A percentile compares a stretch with the other conserved stretches of the same genome.
Evolutionary conservation across 2,113 vertebrate species (phyloP).

Genomic region (Motacilla alba): DNA sequence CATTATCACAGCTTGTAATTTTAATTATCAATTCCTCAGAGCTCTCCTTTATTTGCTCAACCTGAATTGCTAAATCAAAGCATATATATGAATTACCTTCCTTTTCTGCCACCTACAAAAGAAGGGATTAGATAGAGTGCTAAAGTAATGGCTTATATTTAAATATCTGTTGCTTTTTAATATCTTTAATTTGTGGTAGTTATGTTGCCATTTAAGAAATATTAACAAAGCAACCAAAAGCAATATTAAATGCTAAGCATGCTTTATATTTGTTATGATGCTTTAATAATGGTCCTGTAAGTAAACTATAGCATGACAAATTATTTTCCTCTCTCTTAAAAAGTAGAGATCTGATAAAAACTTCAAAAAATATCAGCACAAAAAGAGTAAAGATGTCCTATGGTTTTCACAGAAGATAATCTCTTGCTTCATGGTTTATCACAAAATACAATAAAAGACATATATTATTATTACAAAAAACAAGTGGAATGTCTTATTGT

Average conservation of each 20-base stretch:
- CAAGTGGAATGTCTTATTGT: not conserved
- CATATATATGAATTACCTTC: not conserved
- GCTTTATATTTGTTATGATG: not conserved
- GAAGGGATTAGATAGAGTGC: not conserved
- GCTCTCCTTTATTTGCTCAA: not conserved
- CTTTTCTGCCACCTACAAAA: not conserved
- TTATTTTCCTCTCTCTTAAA: not conserved
- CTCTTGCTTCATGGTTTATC: not conserved
- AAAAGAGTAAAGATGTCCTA: not conserved
- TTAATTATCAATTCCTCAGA: not conserved
- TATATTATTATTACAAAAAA: not conserved
- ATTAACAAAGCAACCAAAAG: not conserved
- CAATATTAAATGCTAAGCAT: not conserved
- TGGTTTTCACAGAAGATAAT: not conserved
- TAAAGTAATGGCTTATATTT: not conserved
- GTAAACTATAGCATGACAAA: not conserved
- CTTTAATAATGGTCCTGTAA: not conserved
- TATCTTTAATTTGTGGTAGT: not conserved
- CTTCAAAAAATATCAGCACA: not conserved
- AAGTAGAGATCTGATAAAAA: not conserved
- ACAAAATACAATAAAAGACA: not conserved
- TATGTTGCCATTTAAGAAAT: not conserved
- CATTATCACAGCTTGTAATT: not conserved
- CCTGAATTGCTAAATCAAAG: not conserved
- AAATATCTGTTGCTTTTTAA: not conserved